phyloP scores from a whole-genome alignment of 30 jellyfish, hydroid and myxozoan genomes.

The Morbakka virulenta region DNA sequence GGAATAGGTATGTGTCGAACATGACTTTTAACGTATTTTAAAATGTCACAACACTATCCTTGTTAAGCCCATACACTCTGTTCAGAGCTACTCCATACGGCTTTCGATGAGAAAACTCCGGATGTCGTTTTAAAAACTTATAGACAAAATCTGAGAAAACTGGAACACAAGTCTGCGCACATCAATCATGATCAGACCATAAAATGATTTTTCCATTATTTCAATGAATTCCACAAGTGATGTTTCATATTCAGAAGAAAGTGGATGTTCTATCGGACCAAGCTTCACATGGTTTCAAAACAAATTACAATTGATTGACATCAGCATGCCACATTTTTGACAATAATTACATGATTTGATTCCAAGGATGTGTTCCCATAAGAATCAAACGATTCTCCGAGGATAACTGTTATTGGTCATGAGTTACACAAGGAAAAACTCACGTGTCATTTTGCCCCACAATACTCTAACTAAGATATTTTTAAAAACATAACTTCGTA shows the following conservation, averaged over 20 bases:
- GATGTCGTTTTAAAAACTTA: conserved; percentile 41
- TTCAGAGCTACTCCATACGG: conserved; percentile 44
- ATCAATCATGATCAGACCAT: conserved; percentile 40
- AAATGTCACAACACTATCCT: neutral
- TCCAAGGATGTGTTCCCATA: too few species aligned
- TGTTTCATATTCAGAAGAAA: neutral
- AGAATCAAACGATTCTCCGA: too few species aligned
- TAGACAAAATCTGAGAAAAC: conserved; percentile 38
- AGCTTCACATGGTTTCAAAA: too few species aligned
- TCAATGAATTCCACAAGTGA: conserved; percentile 1
- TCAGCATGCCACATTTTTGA: too few species aligned
- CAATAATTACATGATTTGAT: too few species aligned
- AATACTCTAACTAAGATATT: too few species aligned
- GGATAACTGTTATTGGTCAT: too few species aligned
- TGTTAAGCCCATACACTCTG: conserved; percentile 54
- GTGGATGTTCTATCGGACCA: neutral
- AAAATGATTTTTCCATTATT: conserved; percentile 25
- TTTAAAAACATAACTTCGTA: too few species aligned
- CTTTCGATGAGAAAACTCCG: conserved; percentile 21
- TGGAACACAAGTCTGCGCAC: conserved; percentile 26
- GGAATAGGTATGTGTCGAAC: conserved; percentile 22
- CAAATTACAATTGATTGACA: too few species aligned
- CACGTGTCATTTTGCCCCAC: too few species aligned
- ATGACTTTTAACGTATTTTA: conserved; percentile 16
- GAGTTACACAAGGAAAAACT: too few species aligned